Evolutionary conservation across 2,797 vertebrate genomes (phyloP).

Genomic region (Amniataba percoides): DNA sequence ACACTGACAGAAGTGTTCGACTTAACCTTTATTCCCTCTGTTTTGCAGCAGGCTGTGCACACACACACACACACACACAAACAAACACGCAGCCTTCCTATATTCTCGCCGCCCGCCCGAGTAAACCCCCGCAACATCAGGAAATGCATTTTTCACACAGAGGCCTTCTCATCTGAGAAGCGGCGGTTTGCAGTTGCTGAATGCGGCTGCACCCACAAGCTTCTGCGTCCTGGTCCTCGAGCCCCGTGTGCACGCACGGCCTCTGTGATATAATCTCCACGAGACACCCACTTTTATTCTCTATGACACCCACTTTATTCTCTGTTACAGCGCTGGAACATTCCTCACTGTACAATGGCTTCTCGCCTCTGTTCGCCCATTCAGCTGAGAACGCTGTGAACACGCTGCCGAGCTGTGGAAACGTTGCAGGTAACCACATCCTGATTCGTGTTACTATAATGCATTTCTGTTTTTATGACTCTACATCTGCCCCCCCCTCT

Average conservation of each 20-base stretch:
- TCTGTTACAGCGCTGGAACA: slow-evolving; percentile 47
- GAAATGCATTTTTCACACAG: slow-evolving; percentile 81
- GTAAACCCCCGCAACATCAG: slow-evolving; percentile 79
- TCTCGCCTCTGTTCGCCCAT: slow-evolving; percentile 46
- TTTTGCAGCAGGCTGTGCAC: slow-evolving; percentile 42
- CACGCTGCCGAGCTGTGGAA: slow-evolving; percentile 16
- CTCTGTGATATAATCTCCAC: slow-evolving; percentile 65
- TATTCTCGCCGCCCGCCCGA: slow-evolving; percentile 52
- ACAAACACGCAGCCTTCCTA: slow-evolving; percentile 51
- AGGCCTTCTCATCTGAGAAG: slow-evolving; percentile 72
- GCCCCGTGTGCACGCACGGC: slow-evolving; percentile 60
- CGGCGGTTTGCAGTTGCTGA: slow-evolving; percentile 70
- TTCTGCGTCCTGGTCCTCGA: slow-evolving; percentile 45
- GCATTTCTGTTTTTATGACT: slow-evolving; percentile 18
- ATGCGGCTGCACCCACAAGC: slow-evolving; percentile 77
- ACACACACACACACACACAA: slow-evolving; percentile 32
- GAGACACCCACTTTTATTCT: slow-evolving; percentile 71
- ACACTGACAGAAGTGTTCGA: slow-evolving; percentile 82
- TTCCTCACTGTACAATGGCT: slow-evolving; percentile 47
- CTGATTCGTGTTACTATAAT: not conserved
- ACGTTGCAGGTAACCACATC: slow-evolving; percentile 20
- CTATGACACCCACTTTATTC: slow-evolving; percentile 70
- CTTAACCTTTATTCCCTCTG: slow-evolving; percentile 72
- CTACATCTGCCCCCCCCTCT: slow-evolving; percentile 30
- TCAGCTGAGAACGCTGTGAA: slow-evolving; percentile 37